Conservation (phyloP, 2,797 vertebrate genomes). For the Nyctalus aviator region DNA sequence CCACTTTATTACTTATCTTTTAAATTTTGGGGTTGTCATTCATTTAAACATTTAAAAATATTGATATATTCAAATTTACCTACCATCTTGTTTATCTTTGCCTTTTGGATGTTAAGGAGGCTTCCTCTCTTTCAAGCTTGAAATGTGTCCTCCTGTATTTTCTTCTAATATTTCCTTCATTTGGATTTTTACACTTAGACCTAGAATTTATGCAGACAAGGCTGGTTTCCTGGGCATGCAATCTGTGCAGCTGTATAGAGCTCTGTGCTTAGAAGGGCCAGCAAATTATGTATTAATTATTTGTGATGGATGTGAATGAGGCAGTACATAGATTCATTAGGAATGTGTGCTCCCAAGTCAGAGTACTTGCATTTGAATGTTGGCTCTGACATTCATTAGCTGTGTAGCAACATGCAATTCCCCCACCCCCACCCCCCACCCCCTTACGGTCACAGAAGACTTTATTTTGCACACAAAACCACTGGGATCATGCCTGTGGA, state of each 20-base stretch:
- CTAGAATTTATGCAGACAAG: neutral
- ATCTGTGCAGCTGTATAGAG: neutral
- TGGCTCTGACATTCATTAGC: neutral
- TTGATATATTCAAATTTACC: neutral
- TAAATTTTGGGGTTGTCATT: neutral
- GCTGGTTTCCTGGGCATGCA: neutral
- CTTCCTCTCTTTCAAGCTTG: neutral
- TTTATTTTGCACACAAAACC: constrained; percentile 86
- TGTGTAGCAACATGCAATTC: neutral
- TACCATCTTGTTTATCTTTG: neutral
- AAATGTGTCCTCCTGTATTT: neutral
- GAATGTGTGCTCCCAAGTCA: neutral
- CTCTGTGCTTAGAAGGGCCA: neutral
- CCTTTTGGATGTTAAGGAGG: neutral
- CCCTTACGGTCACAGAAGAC: constrained; percentile 62
- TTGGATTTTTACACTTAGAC: constrained; percentile 38
- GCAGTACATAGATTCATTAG: neutral
- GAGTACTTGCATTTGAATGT: constrained; percentile 14
- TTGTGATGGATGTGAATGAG: neutral
- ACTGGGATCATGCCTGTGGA: constrained; percentile 75
- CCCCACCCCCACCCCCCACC: too few relatives aligned
- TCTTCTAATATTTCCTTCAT: neutral
- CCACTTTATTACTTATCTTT: neutral
- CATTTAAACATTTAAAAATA: constrained; percentile 46
- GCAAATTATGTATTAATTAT: neutral